Evolutionary conservation across 2,888 invertebrate genomes (phyloP).

Genomic region (Agriopis marginaria): DNA sequence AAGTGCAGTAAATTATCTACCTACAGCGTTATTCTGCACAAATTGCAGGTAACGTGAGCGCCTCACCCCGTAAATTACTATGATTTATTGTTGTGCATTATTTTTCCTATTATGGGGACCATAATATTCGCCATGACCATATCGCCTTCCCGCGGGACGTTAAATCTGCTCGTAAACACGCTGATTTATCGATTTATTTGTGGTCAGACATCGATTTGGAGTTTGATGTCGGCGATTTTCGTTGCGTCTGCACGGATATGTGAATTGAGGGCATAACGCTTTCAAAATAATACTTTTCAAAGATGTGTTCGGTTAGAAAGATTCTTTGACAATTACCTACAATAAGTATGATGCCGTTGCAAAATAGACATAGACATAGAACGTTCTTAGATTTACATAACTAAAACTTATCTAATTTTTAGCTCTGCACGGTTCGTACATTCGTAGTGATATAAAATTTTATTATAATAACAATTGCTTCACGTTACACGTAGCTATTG

Average conservation of each 20-base stretch:
- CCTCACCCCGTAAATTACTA: constrained; percentile 60
- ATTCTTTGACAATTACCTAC: too few relatives aligned
- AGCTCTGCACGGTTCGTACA: too few relatives aligned
- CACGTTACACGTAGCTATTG: too few relatives aligned
- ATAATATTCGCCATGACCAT: constrained; percentile 50
- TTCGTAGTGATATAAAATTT: too few relatives aligned
- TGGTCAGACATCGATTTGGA: constrained; percentile 62
- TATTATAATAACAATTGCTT: too few relatives aligned
- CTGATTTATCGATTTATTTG: constrained; percentile 68
- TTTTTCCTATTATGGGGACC: constrained; percentile 51
- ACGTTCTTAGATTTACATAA: too few relatives aligned
- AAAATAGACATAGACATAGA: too few relatives aligned
- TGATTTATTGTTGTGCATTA: constrained; percentile 58
- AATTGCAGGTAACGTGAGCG: constrained; percentile 52
- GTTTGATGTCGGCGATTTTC: constrained; percentile 53
- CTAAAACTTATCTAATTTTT: too few relatives aligned
- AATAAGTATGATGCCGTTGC: too few relatives aligned
- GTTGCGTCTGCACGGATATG: constrained; percentile 2
- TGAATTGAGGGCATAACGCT: constrained; percentile 3
- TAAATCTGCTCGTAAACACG: constrained; percentile 63
- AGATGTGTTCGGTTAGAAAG: neutral
- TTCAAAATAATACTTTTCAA: neutral
- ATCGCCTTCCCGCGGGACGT: constrained; percentile 54
- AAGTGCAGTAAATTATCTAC: constrained; percentile 40
- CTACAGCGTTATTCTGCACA: constrained; percentile 37